phyloP scores from a whole-genome alignment of 2,797 vertebrate species.

The Sebastes miniatus region DNA sequence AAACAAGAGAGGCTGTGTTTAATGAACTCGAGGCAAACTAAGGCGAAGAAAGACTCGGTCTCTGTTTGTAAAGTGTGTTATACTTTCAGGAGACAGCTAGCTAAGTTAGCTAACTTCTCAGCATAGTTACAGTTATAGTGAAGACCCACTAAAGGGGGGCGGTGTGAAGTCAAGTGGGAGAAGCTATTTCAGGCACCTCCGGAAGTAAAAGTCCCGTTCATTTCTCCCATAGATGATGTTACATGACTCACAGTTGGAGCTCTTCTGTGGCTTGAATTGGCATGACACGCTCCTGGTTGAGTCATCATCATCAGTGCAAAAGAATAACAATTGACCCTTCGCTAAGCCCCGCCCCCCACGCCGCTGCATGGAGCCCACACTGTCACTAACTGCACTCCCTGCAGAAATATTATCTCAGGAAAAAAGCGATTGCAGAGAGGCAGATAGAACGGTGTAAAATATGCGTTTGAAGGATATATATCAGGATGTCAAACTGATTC shows the following conservation, averaged over 20 bases:
- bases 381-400: too few relatives aligned
- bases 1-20: not conserved
- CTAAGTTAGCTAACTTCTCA: not conserved
- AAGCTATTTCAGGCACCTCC: not conserved
- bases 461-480: too few relatives aligned
- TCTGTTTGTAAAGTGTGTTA: not conserved
- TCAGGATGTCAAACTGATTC: too few relatives aligned
- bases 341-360: too few relatives aligned
- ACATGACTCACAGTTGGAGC: not conserved
- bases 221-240: not conserved
- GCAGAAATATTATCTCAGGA: too few relatives aligned
- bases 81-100: not conserved
- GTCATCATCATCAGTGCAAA: not conserved
- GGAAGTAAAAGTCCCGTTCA: not conserved
- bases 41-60: not conserved
- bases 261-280: not conserved
- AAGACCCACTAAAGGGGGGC: not conserved
- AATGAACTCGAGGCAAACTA: not conserved
- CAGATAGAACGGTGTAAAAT: too few relatives aligned
- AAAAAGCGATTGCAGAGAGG: too few relatives aligned
- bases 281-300: not conserved
- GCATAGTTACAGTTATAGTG: not conserved
- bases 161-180: not conserved
- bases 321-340: not conserved
- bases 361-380: too few relatives aligned